Percentiles rank a stretch among this genome's conserved stretches.
Evolutionary conservation across 1,140 invertebrate genomes (phyloP).

Genomic region (Protaetia brevitarsis): DNA sequence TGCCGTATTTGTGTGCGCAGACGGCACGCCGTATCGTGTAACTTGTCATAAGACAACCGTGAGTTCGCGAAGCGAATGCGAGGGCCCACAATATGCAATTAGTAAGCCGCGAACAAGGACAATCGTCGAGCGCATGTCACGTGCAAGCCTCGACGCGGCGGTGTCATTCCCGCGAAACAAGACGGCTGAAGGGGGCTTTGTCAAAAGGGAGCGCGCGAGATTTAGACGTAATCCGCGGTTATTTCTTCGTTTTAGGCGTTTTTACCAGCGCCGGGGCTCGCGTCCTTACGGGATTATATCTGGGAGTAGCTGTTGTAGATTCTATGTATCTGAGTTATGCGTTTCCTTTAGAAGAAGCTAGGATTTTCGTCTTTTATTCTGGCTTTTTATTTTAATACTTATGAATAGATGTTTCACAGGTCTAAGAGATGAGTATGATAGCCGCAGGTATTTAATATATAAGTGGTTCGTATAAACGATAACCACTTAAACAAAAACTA

Average conservation of each 20-base stretch:
- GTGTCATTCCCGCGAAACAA: constrained; percentile 2
- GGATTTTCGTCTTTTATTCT: no score
- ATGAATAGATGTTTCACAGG: no score
- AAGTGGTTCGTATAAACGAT: no score
- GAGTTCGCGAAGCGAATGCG: background rate
- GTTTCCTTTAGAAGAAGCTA: no score
- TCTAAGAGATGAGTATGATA: no score
- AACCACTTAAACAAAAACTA: no score
- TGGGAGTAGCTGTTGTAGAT: no score
- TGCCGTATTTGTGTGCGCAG: background rate
- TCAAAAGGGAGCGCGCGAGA: background rate
- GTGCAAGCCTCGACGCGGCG: background rate
- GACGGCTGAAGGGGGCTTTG: background rate
- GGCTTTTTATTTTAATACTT: no score
- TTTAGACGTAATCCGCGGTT: background rate
- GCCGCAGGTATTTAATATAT: no score
- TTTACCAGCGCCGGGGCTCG: background rate
- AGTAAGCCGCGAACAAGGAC: constrained; percentile 18
- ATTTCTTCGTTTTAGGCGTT: background rate
- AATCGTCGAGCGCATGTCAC: background rate
- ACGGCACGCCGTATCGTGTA: background rate
- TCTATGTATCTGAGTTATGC: no score
- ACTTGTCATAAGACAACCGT: constrained; percentile 21
- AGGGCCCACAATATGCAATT: constrained; percentile 23
- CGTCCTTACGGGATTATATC: background rate